Percentiles rank a stretch among this genome's conserved stretches.
phyloP scores from a whole-genome alignment of 2,797 vertebrate species.

The Sitta carolinensis region DNA sequence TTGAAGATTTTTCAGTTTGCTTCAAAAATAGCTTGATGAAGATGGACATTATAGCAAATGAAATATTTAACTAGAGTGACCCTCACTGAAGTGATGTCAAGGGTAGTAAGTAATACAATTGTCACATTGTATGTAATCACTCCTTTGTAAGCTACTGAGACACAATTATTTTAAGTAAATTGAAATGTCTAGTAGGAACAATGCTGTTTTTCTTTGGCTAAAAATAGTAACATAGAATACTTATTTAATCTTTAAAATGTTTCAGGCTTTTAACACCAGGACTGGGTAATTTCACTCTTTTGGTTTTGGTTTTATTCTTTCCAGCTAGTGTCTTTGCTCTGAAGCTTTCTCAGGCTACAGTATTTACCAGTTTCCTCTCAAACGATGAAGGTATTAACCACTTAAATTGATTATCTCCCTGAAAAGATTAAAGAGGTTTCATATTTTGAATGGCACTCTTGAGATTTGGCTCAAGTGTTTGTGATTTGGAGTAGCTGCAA shows the following conservation, averaged over 20 bases:
- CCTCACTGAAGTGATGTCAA: conserved; percentile 52
- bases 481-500: neutral
- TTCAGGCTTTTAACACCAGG: neutral
- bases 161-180: conserved; percentile 59
- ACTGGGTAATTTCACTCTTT: neutral
- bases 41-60: conserved; percentile 49
- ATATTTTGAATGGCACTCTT: conserved; percentile 15
- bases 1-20: conserved; percentile 35
- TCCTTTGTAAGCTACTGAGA: conserved; percentile 34
- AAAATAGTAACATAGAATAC: neutral
- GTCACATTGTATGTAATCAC: conserved; percentile 49
- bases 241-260: neutral
- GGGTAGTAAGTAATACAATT: conserved; percentile 60
- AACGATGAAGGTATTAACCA: conserved; percentile 10
- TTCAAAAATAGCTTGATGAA: conserved; percentile 57
- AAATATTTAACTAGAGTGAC: conserved; percentile 61
- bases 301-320: neutral
- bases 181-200: conserved; percentile 27
- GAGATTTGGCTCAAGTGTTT: conserved; percentile 22
- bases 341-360: neutral
- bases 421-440: conserved; percentile 41
- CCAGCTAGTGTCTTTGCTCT: neutral
- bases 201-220: conserved; percentile 3
- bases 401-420: conserved; percentile 31
- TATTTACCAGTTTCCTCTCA: neutral